Evolutionary conservation across 2,113 vertebrate species (phyloP), one percentile per base, ranked within the genome.

Genomic region (Conger conger): DNA sequence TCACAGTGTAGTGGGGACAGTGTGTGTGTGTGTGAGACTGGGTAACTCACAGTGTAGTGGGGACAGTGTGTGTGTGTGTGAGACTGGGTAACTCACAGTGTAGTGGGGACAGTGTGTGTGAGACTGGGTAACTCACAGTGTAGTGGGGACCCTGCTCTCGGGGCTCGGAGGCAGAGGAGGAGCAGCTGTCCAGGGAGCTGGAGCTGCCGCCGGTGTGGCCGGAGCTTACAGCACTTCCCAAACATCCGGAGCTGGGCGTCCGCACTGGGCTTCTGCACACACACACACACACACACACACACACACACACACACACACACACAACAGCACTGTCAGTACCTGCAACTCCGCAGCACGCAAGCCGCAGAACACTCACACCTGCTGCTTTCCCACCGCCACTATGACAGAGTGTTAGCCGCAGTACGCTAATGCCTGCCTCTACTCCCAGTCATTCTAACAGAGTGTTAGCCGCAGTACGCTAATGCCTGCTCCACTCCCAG

Each of bases 151-250:
- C 96, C 79, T 95, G 97, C 37, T 99, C 97, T 92, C 96, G 97
- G 76, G 93, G 85, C 89, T 99, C 98, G 0, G 97, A 97, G 86
- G 96, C 92, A 37, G 96, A 97, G 86, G 97, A 98, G 76, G 96
- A 93, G 76, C 97, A 97, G 93, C 98, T 99, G 88, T 99, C 98
- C 93, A 99, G 92, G 86, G 98, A 99, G 81, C 96, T 97, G 91
- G 97, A 97, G 93, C 98, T 99, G 86, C 98, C 98, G 86, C 97
- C 96, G 87, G 96, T 97, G 0, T n/a, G 97, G 96, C 88, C 96
- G 97, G 85, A 99, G 95, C 4, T 97, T 96, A 92, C 97, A 99
- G 86, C 96, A 99, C 82, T 97, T 98, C 76, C 97, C 97, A 87
- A 98, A 97, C 87, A 98, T 95, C 91, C 96, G 97, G 83, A 95